A percentile compares a stretch with the other conserved stretches of the same genome.
Evolutionary conservation across 2,113 vertebrate species (phyloP).

Genomic region (Engraulis encrasicolus): DNA sequence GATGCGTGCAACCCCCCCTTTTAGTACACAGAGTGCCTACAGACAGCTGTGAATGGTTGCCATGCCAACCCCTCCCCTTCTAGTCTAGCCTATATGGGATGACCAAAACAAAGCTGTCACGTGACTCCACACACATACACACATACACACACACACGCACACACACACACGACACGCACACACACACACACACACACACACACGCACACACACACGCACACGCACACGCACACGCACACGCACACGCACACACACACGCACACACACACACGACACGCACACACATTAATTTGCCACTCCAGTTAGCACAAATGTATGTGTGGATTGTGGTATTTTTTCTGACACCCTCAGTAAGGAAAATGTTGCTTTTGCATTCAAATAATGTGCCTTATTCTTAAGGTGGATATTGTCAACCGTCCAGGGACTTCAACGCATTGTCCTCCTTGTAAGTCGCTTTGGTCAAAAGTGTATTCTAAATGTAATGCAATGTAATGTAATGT

Average conservation of each 20-base stretch:
- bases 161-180: too few relatives aligned
- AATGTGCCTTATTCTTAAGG: too few relatives aligned
- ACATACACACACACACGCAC: too few relatives aligned
- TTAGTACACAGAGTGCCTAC: slow-evolving; percentile 38
- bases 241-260: neutral
- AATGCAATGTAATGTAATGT: too few relatives aligned
- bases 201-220: neutral
- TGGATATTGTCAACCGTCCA: too few relatives aligned
- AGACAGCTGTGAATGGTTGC: slow-evolving; percentile 72
- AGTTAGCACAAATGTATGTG: neutral
- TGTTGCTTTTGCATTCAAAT: neutral
- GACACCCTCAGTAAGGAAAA: neutral
- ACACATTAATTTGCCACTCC: neutral
- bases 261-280: neutral
- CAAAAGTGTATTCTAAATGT: too few relatives aligned
- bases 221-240: neutral
- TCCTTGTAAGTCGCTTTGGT: too few relatives aligned
- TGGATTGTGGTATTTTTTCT: neutral
- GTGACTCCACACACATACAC: slow-evolving; percentile 40
- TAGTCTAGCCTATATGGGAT: slow-evolving; percentile 59
- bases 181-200: neutral
- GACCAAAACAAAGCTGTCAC: slow-evolving; percentile 53
- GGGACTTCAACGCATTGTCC: too few relatives aligned
- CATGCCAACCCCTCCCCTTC: slow-evolving; percentile 63
- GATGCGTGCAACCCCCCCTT: slow-evolving; percentile 38